Conservation (phyloP, 2,797 vertebrate species). For the Lateolabrax maculatus region DNA sequence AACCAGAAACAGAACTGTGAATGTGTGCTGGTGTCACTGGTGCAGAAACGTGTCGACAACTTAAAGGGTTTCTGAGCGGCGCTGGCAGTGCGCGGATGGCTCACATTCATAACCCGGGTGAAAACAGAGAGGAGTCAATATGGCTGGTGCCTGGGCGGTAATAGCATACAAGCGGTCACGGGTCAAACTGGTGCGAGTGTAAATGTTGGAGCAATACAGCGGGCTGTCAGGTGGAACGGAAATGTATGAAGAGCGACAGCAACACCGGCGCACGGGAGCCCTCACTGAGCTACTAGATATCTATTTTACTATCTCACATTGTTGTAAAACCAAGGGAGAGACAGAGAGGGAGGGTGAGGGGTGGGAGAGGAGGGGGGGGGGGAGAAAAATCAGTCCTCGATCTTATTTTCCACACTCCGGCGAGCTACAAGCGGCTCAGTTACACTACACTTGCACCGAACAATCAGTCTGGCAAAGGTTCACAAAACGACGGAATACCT, state of each 20-base stretch:
- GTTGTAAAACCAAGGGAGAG: conserved; percentile 59
- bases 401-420: conserved; percentile 94
- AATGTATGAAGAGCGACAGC: conserved; percentile 70
- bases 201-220: conserved; percentile 63
- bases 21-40: conserved; percentile 29
- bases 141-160: conserved; percentile 53
- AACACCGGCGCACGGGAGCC: conserved; percentile 36
- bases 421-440: conserved; percentile 92
- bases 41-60: conserved; percentile 58
- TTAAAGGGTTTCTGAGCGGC: conserved; percentile 30
- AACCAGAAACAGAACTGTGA: conserved; percentile 26
- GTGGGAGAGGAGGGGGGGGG: not conserved
- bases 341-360: conserved; percentile 10
- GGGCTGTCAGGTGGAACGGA: conserved; percentile 77
- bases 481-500: conserved; percentile 91
- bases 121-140: conserved; percentile 45
- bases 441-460: conserved; percentile 90
- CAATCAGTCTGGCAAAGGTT: conserved; percentile 92
- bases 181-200: conserved; percentile 66
- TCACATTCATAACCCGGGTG: conserved; percentile 46
- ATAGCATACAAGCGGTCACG: conserved; percentile 72
- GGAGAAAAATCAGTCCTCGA: conserved; percentile 76
- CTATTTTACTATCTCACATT: conserved; percentile 77
- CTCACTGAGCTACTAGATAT: conserved; percentile 68
- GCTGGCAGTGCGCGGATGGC: conserved; percentile 21